phyloP scores from a whole-genome alignment of 2,888 invertebrate genomes.

The Hetaerina titia region DNA sequence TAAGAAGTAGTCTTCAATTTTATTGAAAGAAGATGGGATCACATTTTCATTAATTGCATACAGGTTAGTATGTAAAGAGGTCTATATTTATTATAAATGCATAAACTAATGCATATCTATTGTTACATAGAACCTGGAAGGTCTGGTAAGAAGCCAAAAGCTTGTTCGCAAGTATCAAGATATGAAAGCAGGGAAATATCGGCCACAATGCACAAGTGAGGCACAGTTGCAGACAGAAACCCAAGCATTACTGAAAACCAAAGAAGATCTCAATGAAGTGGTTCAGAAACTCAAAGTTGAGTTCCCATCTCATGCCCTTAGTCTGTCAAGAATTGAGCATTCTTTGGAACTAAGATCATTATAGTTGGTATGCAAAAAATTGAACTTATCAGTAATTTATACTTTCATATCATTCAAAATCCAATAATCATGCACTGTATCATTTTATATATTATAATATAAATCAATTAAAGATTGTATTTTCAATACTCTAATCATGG shows the following conservation, averaged over 20 bases:
- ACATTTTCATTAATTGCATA: no score
- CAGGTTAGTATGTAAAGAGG: background rate
- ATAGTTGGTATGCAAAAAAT: background rate
- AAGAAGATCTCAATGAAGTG: slow-evolving; percentile 80
- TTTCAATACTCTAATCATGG: no score
- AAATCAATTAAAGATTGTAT: no score
- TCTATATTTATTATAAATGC: background rate
- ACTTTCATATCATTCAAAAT: background rate
- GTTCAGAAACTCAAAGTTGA: slow-evolving; percentile 81
- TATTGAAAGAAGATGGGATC: no score
- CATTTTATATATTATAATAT: background rate
- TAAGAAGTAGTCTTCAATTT: no score
- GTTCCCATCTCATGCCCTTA: slow-evolving; percentile 75
- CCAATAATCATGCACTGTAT: background rate
- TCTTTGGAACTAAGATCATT: slow-evolving; percentile 9
- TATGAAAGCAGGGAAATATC: slow-evolving; percentile 76
- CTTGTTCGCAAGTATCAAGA: slow-evolving; percentile 82
- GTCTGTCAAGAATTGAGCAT: slow-evolving; percentile 40
- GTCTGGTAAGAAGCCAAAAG: slow-evolving; percentile 84
- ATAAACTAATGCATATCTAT: background rate
- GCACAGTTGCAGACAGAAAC: slow-evolving; percentile 80
- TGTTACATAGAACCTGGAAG: slow-evolving; percentile 79
- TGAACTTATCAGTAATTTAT: background rate
- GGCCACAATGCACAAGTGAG: slow-evolving; percentile 77
- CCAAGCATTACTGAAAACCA: slow-evolving; percentile 80